A percentile compares a stretch with the other conserved stretches of the same genome.
phyloP scores from a whole-genome alignment of 2,113 vertebrate species.

The Polypterus bichir region DNA sequence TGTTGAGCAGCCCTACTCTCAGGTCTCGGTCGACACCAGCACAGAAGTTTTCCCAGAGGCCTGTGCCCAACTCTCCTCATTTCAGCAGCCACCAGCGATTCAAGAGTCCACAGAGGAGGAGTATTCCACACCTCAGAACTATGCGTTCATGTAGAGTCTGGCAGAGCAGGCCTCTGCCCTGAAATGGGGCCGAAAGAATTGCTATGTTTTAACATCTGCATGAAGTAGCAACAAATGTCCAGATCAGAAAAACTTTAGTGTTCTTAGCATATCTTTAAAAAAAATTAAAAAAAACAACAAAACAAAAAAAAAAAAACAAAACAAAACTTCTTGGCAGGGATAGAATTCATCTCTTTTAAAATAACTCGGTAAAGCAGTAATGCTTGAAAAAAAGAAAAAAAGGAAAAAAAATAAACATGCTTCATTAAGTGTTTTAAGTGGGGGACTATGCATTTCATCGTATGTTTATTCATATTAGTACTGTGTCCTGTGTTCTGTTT shows the following conservation, averaged over 20 bases:
- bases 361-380: constrained; percentile 47
- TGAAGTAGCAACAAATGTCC: constrained; percentile 64
- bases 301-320: no score
- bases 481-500: constrained; percentile 75
- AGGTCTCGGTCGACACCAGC: constrained; percentile 82
- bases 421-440: constrained; percentile 49
- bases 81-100: constrained; percentile 41
- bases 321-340: constrained; percentile 50
- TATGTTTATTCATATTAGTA: constrained; percentile 67
- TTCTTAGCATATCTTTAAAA: constrained; percentile 43
- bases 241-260: constrained; percentile 39
- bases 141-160: constrained; percentile 61
- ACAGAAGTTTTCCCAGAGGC: constrained; percentile 54
- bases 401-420: constrained; percentile 23
- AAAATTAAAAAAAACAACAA: not conserved
- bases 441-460: constrained; percentile 79
- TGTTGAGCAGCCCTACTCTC: constrained; percentile 62
- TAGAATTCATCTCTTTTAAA: constrained; percentile 35
- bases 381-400: constrained; percentile 40
- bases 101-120: constrained; percentile 57
- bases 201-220: constrained; percentile 53
- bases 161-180: constrained; percentile 58
- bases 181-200: not conserved
- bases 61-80: constrained; percentile 39
- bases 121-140: constrained; percentile 59